Conservation (phyloP, 35 echinoderm and acorn worm genomes). For the Patiria miniata region DNA sequence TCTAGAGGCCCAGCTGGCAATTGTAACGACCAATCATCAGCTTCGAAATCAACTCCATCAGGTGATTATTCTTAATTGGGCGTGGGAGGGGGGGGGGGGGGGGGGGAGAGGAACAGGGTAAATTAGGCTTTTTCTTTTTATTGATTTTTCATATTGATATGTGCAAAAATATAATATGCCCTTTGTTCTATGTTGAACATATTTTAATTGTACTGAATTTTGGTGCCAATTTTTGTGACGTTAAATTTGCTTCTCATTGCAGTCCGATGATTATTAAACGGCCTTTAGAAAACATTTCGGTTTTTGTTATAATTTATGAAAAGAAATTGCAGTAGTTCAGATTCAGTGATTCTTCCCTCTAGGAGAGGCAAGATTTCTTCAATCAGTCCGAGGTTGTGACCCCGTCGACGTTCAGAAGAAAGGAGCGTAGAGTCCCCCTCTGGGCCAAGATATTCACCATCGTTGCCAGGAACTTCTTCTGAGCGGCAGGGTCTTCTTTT, state of each 20-base stretch:
- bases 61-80: background rate
- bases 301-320: too few species aligned
- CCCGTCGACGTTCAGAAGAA: slow-evolving; percentile 15
- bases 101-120: background rate
- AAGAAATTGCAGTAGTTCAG: background rate
- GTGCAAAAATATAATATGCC: background rate
- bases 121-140: background rate
- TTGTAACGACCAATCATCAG: slow-evolving; percentile 81
- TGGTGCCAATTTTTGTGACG: too few species aligned
- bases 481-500: slow-evolving; percentile 18
- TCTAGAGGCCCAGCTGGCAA: slow-evolving; percentile 86
- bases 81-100: background rate
- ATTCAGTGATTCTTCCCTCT: background rate
- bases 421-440: slow-evolving; percentile 42
- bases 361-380: slow-evolving; percentile 45
- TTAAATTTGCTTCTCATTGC: too few species aligned
- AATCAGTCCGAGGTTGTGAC: slow-evolving; percentile 26
- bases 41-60: slow-evolving; percentile 61
- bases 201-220: too few species aligned
- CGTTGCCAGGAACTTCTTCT: slow-evolving; percentile 55
- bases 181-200: too few species aligned
- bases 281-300: too few species aligned
- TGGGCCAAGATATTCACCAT: slow-evolving; percentile 53
- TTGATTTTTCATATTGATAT: background rate
- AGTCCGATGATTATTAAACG: too few species aligned